Base-by-base conservation (phyloP, 2,797 vertebrate genomes). In the Brotogeris chrysoptera region DNA sequence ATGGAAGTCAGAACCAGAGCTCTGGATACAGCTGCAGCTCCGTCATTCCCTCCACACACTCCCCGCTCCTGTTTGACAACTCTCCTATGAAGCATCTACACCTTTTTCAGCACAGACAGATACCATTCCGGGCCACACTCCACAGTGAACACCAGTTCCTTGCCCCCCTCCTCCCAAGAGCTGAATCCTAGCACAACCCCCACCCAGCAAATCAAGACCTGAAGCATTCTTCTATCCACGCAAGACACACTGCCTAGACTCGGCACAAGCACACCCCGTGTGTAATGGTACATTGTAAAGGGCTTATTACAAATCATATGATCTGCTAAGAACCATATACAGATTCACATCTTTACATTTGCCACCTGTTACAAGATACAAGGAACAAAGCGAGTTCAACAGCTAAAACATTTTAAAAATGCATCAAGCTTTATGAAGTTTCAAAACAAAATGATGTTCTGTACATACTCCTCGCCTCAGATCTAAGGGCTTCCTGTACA, bases 381-480 rank as follows among this genome's bases (percentile, higher is more conserved):
- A 96, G 95, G 97, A 97, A 96, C 96, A 97, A 98, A 97, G 95
- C 96, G 80, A 95, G 97, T 96, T 97, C 86, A 97, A 98, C 97
- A 98, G 97, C 97, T 98, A 98, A 97, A 98, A 98, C 96, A 97
- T 98, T 93, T 97, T 98, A 98, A 98, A 98, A 98, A 98, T 98
- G 98, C 97, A 98, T 97, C 97, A 97, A 98, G 97, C 98, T 98
- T 97, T 97, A 97, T 98, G 98, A 98, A 97, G 97, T 97, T 97
- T 98, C 96, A 95, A 97, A 98, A 98, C 97, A 98, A 98, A 98
- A 98, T 97, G 98, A 97, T 97, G 97, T 98, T 97, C 98, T 98
- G 98, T 98, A 98, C 98, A 98, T 97, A 98, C 96, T 98, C 97
- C 97, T 94, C 94, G 94, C 95, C 91, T 97, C 96, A 93, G 97